These are phyloP conservation scores for Caranx melampygus DNA, from an alignment of 2,113 vertebrate species.

Conservation along the genomic window DNA sequence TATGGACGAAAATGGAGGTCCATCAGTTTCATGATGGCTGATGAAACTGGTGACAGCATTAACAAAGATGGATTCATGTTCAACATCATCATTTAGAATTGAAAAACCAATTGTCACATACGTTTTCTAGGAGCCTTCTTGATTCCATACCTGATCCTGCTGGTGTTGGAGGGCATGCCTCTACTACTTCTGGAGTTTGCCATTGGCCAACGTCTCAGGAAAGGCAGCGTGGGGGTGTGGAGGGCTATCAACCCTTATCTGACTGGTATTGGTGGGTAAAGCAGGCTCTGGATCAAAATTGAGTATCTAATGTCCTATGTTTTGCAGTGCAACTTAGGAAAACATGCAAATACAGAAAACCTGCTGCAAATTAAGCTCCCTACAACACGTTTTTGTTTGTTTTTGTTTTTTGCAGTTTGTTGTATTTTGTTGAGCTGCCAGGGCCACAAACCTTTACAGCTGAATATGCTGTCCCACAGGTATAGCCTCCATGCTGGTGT, in stretches of 20 bases:
- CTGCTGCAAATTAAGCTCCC: no score
- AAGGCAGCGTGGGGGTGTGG: conserved; percentile 91
- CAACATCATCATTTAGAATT: no score
- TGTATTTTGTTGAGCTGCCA: no score
- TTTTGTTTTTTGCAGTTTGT: no score
- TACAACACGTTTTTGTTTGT: no score
- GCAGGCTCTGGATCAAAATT: background rate
- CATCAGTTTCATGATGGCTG: no score
- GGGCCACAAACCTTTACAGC: background rate
- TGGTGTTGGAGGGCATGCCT: conserved; percentile 91
- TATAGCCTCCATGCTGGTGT: conserved; percentile 90
- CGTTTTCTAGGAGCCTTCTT: conserved; percentile 90
- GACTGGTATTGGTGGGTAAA: conserved; percentile 89
- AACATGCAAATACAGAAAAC: no score
- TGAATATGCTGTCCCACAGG: conserved; percentile 75
- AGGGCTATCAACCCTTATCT: conserved; percentile 87
- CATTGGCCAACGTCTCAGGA: conserved; percentile 92
- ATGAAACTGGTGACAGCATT: no score
- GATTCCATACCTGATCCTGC: conserved; percentile 93
- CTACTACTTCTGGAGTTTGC: conserved; percentile 93
- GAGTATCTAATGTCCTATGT: background rate
- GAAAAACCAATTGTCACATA: background rate
- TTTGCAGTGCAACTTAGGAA: no score
- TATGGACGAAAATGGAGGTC: no score
- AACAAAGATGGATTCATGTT: background rate